Evolutionary conservation across 2,888 invertebrate genomes (phyloP).

Genomic region (Sminthurides aquaticus): DNA sequence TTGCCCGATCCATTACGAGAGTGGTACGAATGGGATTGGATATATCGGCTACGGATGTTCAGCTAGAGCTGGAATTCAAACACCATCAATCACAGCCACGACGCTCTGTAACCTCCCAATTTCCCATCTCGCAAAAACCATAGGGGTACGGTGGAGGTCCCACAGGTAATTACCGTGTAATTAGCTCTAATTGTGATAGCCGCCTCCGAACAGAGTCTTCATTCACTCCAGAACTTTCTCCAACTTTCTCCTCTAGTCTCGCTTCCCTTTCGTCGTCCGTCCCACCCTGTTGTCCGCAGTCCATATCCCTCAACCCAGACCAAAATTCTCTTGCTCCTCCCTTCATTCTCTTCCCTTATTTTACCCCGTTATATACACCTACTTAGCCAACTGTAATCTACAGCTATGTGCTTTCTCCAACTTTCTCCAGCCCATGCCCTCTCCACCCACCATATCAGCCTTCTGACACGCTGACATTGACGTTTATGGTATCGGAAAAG

Average conservation of each 20-base stretch:
- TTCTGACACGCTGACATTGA: neutral
- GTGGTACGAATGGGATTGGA: too few relatives aligned
- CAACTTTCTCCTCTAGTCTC: too few relatives aligned
- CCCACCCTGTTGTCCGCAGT: too few relatives aligned
- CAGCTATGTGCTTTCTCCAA: neutral
- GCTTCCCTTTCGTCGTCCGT: too few relatives aligned
- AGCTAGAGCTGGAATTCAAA: too few relatives aligned
- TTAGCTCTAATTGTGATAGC: neutral
- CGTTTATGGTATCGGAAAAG: neutral
- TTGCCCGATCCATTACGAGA: too few relatives aligned
- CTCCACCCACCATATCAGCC: neutral
- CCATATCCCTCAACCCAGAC: too few relatives aligned
- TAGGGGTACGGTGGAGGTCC: neutral
- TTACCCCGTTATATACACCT: too few relatives aligned
- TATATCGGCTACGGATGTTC: too few relatives aligned
- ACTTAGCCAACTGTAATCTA: too few relatives aligned
- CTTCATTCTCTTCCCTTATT: too few relatives aligned
- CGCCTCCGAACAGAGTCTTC: neutral
- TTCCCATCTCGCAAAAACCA: slow-evolving; percentile 1
- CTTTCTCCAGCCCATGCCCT: neutral
- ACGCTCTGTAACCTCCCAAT: neutral
- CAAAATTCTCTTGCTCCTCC: neutral
- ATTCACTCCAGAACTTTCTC: neutral
- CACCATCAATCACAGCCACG: neutral
- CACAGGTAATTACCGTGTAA: neutral